A percentile compares a stretch with the other conserved stretches of the same genome.
These are phyloP conservation scores for Trissolcus brochymenae DNA, from an alignment of 2,888 invertebrate genomes.

Conservation along the genomic window DNA sequence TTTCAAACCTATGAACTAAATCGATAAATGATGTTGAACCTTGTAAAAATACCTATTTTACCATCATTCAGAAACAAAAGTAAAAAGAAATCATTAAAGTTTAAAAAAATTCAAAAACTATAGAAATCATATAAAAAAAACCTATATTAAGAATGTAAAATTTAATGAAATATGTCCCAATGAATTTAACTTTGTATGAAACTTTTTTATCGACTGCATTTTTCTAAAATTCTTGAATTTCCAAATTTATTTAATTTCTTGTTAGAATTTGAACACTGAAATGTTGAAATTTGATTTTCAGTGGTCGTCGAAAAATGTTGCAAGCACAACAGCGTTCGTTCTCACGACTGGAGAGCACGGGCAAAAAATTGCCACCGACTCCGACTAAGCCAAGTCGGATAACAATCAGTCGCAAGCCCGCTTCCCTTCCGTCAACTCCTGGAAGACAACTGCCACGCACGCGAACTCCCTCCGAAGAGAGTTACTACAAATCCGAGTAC, in stretches of 20 bases:
- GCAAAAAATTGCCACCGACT: conserved; percentile 75
- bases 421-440: conserved; percentile 79
- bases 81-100: too few relatives aligned
- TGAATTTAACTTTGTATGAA: neutral
- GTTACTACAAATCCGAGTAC: conserved; percentile 78
- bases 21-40: too few relatives aligned
- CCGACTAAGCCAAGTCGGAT: conserved; percentile 72
- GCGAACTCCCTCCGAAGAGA: conserved; percentile 71
- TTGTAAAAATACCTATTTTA: too few relatives aligned
- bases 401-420: conserved; percentile 68
- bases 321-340: conserved; percentile 69
- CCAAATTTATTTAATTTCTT: neutral
- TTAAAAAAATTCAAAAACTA: too few relatives aligned
- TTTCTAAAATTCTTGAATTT: neutral
- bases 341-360: conserved; percentile 71
- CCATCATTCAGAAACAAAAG: too few relatives aligned
- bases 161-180: neutral
- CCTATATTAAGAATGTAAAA: neutral
- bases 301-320: conserved; percentile 65
- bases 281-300: conserved; percentile 35
- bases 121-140: neutral
- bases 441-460: conserved; percentile 78
- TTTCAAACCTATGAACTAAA: too few relatives aligned
- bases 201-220: neutral
- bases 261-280: neutral